Percentiles rank a stretch among this genome's conserved stretches.
phyloP scores from a whole-genome alignment of 2,888 invertebrate species.

The Sicus ferrugineus region DNA sequence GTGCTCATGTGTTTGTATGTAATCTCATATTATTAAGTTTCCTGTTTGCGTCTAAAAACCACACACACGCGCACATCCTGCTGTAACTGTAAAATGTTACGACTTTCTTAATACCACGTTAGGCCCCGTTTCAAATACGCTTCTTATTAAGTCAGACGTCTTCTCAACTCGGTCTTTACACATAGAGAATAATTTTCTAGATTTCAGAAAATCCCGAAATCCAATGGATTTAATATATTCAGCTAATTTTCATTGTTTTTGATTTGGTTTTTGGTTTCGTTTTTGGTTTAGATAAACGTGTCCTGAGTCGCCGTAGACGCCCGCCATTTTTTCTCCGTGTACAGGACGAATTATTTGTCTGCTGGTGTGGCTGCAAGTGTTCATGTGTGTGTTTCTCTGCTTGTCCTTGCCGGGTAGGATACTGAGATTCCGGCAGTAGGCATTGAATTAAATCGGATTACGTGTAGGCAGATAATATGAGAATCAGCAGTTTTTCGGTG shows the following conservation, averaged over 20 bases:
- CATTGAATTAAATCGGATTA: conserved; percentile 25
- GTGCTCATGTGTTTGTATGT: background rate
- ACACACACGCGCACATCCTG: background rate
- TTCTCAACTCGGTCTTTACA: background rate
- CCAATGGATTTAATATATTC: no score
- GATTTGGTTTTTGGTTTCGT: no score
- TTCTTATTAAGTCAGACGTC: conserved; percentile 21
- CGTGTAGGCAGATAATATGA: conserved; percentile 4
- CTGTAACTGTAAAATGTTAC: conserved; percentile 18
- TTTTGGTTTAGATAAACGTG: no score
- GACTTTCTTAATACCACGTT: conserved; percentile 30
- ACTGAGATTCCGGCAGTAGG: conserved; percentile 5
- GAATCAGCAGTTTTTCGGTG: conserved; percentile 7
- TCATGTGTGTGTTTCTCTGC: background rate
- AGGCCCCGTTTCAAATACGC: conserved; percentile 5
- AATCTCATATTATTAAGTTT: background rate
- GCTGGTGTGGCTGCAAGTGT: background rate
- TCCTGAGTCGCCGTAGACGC: no score
- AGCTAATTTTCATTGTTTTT: no score
- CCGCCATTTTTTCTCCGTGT: no score
- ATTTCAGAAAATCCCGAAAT: no score
- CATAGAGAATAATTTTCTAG: no score
- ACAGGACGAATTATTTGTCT: no score
- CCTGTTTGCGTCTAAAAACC: conserved; percentile 4
- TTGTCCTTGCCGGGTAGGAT: background rate